phyloP scores from a whole-genome alignment of 2,888 invertebrate species.

The Junonia oenone region DNA sequence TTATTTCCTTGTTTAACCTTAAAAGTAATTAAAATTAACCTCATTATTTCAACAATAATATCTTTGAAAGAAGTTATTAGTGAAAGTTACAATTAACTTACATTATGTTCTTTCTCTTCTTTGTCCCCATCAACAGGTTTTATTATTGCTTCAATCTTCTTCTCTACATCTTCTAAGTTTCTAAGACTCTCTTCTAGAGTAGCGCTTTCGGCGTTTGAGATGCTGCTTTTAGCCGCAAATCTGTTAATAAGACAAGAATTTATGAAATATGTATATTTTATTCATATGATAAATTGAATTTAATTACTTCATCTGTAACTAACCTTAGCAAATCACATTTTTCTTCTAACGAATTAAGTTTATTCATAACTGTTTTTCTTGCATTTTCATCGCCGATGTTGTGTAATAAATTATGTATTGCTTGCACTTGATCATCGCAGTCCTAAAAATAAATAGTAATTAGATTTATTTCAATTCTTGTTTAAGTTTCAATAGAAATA shows the following conservation, averaged over 20 bases:
- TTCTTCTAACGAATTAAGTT: constrained; percentile 40
- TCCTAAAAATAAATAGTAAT: constrained; percentile 38
- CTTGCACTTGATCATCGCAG: constrained; percentile 42
- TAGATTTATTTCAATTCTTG: no score
- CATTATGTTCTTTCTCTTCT: background rate
- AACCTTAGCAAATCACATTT: constrained; percentile 32
- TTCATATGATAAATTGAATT: background rate
- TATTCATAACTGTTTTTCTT: constrained; percentile 35
- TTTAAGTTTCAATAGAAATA: no score
- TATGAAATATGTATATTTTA: background rate
- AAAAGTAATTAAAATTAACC: background rate
- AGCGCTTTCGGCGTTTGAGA: constrained; percentile 47
- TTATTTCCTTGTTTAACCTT: background rate
- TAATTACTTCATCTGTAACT: background rate
- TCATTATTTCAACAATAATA: background rate
- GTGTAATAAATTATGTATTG: constrained; percentile 37
- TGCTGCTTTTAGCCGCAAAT: constrained; percentile 55
- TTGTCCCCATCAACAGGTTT: constrained; percentile 20
- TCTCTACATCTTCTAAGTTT: constrained; percentile 48
- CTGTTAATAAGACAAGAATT: constrained; percentile 32
- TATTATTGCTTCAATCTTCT: constrained; percentile 41
- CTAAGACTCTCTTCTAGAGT: constrained; percentile 48
- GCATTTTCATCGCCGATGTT: constrained; percentile 41
- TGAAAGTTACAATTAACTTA: background rate
- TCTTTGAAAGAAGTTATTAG: background rate